These are phyloP conservation scores for Holotrichia oblita DNA, from an alignment of 1,140 invertebrate genomes.

Conservation along the genomic window DNA sequence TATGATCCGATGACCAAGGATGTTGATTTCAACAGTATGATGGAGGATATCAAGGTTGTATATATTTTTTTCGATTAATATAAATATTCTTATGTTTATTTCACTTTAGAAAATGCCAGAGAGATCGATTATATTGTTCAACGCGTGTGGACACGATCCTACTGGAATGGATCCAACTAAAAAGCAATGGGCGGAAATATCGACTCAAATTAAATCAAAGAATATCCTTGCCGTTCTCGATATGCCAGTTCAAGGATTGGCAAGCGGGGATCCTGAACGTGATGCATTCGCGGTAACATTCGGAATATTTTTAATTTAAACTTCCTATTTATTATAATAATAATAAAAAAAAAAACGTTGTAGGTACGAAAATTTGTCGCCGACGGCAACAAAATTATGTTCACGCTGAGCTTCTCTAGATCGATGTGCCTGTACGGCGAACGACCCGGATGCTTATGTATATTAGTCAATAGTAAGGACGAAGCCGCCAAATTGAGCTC, in stretches of 20 bases:
- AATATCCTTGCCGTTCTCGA: conserved; percentile 93
- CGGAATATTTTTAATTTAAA: too few species aligned
- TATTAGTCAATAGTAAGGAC: conserved; percentile 82
- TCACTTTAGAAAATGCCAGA: conserved; percentile 78
- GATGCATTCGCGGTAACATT: conserved; percentile 80
- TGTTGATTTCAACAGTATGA: conserved; percentile 90
- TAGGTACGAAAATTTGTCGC: conserved; percentile 61
- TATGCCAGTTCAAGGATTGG: conserved; percentile 97
- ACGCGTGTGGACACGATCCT: conserved; percentile 98
- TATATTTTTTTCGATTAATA: conserved; percentile 56
- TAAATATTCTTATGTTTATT: too few species aligned
- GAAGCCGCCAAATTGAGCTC: conserved; percentile 88
- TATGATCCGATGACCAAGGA: conserved; percentile 96
- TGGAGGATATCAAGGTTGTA: conserved; percentile 85
- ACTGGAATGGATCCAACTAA: conserved; percentile 93
- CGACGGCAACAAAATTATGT: conserved; percentile 89
- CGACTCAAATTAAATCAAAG: conserved; percentile 79
- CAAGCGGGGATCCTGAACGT: conserved; percentile 92
- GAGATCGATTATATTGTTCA: conserved; percentile 90
- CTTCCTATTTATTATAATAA: too few species aligned
- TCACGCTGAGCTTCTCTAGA: conserved; percentile 97
- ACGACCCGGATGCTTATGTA: conserved; percentile 88
- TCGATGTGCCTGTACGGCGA: conserved; percentile 95
- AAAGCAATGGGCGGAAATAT: conserved; percentile 86
- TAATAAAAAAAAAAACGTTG: too few species aligned